Percentiles rank a stretch among this genome's conserved stretches.
These are phyloP conservation scores for Acestrorhynchus altus DNA, from an alignment of 2,797 vertebrate species.

Conservation along the genomic window DNA sequence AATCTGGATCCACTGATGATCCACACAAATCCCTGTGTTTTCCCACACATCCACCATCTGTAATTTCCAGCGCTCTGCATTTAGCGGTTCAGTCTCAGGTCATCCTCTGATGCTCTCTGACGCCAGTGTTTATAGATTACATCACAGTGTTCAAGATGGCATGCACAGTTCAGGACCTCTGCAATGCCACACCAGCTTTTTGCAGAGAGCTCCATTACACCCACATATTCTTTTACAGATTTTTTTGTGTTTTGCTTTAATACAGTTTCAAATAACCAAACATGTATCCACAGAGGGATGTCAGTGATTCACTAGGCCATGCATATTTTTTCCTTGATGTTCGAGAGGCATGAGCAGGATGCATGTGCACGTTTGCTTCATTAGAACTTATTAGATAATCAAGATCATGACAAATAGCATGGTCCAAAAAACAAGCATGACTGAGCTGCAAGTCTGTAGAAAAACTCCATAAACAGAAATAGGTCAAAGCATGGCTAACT, in stretches of 20 bases:
- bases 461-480: too few relatives aligned
- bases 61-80: constrained; percentile 7
- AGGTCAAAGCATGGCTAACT: too few relatives aligned
- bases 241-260: not conserved
- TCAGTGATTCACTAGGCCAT: not conserved
- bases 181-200: constrained; percentile 1
- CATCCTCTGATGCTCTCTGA: not conserved
- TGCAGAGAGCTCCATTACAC: not conserved
- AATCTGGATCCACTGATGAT: not conserved
- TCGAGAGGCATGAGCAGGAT: too few relatives aligned
- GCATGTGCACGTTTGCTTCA: too few relatives aligned
- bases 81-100: constrained; percentile 10
- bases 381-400: too few relatives aligned
- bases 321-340: not conserved
- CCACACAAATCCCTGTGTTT: constrained; percentile 37
- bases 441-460: too few relatives aligned
- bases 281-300: not conserved
- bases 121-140: constrained; percentile 14
- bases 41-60: constrained; percentile 15
- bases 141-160: constrained; percentile 26
- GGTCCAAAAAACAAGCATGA: too few relatives aligned
- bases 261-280: not conserved
- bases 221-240: not conserved
- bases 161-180: not conserved
- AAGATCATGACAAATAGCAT: too few relatives aligned